A percentile compares a stretch with the other conserved stretches of the same genome.
phyloP scores from a whole-genome alignment of 2,888 invertebrate genomes.

The Pecten maximus region DNA sequence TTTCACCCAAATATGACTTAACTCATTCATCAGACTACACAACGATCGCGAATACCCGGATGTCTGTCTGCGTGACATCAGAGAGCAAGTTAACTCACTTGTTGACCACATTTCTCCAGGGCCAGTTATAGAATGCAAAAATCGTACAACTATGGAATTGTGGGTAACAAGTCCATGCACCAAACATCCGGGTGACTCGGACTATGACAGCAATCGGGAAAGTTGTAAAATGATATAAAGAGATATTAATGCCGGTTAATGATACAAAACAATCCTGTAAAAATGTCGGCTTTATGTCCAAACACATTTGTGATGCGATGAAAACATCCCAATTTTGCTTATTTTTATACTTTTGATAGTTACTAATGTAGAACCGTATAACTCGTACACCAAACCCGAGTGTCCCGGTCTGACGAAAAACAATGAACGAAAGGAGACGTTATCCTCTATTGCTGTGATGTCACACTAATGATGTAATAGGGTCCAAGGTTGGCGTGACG shows the following conservation, averaged over 20 bases:
- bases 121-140: neutral
- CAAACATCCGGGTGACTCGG: constrained; percentile 1
- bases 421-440: constrained; percentile 33
- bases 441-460: constrained; percentile 5
- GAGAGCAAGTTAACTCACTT: neutral
- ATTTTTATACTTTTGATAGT: constrained; percentile 1
- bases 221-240: neutral
- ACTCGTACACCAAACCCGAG: neutral
- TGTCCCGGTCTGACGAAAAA: constrained; percentile 1
- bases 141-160: neutral
- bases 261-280: constrained; percentile 18
- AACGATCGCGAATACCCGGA: neutral
- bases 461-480: constrained; percentile 10
- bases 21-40: constrained; percentile 13
- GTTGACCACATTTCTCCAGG: constrained; percentile 11
- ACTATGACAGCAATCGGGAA: neutral
- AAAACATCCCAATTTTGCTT: constrained; percentile 10
- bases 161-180: neutral
- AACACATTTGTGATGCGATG: constrained; percentile 6
- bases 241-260: constrained; percentile 5
- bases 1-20: neutral
- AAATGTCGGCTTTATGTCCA: constrained; percentile 3
- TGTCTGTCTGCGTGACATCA: neutral
- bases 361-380: neutral
- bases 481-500: constrained; percentile 7